Evolutionary conservation across 1,140 invertebrate species (phyloP).

Genomic region (Monochamus saltuarius): DNA sequence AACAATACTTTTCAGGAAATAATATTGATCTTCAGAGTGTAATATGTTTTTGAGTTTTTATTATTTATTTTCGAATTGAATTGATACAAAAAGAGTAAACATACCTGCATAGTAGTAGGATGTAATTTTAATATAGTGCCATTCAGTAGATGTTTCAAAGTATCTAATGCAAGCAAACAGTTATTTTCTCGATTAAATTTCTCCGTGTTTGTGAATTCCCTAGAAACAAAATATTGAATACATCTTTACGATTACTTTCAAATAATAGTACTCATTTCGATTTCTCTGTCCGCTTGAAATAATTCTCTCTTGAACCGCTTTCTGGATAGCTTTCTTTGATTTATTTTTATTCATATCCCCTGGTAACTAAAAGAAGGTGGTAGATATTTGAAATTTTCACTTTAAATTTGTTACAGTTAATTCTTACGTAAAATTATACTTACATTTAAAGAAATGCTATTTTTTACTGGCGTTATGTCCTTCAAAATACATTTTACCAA

Average conservation of each 20-base stretch:
- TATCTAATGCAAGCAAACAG: slow-evolving; percentile 22
- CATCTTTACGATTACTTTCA: neutral
- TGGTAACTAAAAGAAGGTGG: slow-evolving; percentile 6
- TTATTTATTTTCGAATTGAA: too few relatives aligned
- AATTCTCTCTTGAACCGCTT: slow-evolving; percentile 26
- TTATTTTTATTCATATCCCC: slow-evolving; percentile 21
- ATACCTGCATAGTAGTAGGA: too few relatives aligned
- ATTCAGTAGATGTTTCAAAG: slow-evolving; percentile 20
- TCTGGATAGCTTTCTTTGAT: slow-evolving; percentile 30
- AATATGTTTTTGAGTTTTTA: too few relatives aligned
- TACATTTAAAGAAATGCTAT: slow-evolving; percentile 20
- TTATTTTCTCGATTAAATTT: slow-evolving; percentile 12
- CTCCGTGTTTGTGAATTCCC: slow-evolving; percentile 5
- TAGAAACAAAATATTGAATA: neutral
- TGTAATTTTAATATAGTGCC: slow-evolving; percentile 9
- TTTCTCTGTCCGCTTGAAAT: slow-evolving; percentile 21
- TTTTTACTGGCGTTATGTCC: slow-evolving; percentile 27
- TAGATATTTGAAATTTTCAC: too few relatives aligned
- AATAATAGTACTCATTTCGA: neutral
- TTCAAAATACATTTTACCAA: slow-evolving; percentile 25
- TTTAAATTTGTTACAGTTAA: too few relatives aligned
- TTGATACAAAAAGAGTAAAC: neutral
- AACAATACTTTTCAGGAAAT: too few relatives aligned
- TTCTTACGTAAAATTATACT: too few relatives aligned
- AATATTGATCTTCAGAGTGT: too few relatives aligned